These are phyloP conservation scores for Syrphus vitripennis DNA, from an alignment of 2,888 invertebrate species.

Conservation along the genomic window DNA sequence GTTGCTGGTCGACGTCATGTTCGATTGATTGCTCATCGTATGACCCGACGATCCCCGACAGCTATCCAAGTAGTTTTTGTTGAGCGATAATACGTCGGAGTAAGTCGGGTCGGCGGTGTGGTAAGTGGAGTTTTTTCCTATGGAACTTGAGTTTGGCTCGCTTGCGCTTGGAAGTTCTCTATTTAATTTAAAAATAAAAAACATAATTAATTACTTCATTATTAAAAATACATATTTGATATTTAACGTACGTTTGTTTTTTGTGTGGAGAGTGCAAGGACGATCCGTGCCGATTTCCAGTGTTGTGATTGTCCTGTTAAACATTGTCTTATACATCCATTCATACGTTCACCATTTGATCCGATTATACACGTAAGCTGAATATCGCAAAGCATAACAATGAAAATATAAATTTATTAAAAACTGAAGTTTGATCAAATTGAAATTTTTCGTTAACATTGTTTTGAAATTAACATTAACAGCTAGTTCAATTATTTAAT, in stretches of 20 bases:
- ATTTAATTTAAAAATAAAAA: constrained; percentile 7
- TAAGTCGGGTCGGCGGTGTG: constrained; percentile 83
- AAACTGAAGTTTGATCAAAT: constrained; percentile 71
- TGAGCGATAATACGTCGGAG: constrained; percentile 81
- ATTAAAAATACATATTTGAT: not conserved
- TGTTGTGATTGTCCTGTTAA: constrained; percentile 82
- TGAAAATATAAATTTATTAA: constrained; percentile 72
- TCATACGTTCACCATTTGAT: constrained; percentile 81
- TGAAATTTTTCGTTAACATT: constrained; percentile 43
- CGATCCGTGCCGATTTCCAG: constrained; percentile 83
- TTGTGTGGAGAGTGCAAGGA: constrained; percentile 83
- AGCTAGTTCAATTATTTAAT: constrained; percentile 54
- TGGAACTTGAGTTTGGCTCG: constrained; percentile 87
- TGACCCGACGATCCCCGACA: constrained; percentile 81
- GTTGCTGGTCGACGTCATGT: constrained; percentile 83
- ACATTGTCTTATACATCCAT: constrained; percentile 82
- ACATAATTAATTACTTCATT: not conserved
- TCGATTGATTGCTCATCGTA: constrained; percentile 82
- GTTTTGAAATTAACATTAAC: constrained; percentile 38
- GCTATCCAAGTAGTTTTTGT: constrained; percentile 82
- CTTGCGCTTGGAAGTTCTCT: constrained; percentile 80
- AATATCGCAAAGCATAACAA: constrained; percentile 77
- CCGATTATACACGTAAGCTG: constrained; percentile 82
- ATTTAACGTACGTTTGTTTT: constrained; percentile 84
- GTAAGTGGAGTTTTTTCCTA: constrained; percentile 93